These are phyloP conservation scores for Kuschelorhynchus macadamiae DNA, from an alignment of 2,888 invertebrate genomes.

Conservation along the genomic window DNA sequence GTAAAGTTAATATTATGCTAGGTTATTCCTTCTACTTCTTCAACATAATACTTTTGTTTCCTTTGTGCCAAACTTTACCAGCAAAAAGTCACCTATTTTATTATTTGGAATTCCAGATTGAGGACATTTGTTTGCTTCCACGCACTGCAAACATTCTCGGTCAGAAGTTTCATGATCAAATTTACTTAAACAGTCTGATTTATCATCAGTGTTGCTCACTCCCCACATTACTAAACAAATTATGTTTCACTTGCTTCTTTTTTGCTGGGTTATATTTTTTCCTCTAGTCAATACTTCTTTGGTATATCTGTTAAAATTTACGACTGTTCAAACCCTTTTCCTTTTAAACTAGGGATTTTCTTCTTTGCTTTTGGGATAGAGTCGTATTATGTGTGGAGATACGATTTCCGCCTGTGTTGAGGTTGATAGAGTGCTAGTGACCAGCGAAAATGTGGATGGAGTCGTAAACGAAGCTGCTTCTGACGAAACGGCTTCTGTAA, in stretches of 20 bases:
- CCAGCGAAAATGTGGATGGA: constrained; percentile 16
- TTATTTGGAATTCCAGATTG: constrained; percentile 5
- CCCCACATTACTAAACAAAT: constrained; percentile 10
- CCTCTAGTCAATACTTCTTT: constrained; percentile 18
- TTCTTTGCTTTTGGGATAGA: constrained; percentile 12
- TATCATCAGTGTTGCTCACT: neutral
- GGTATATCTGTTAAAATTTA: constrained; percentile 20
- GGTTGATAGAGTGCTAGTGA: constrained; percentile 15
- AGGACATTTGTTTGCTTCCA: neutral
- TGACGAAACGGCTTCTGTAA: neutral
- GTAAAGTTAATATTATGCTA: too few relatives aligned
- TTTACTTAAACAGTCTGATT: constrained; percentile 15
- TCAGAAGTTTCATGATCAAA: neutral
- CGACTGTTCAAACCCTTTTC: constrained; percentile 8
- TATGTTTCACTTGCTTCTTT: constrained; percentile 18
- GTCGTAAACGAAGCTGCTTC: constrained; percentile 1
- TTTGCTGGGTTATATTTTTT: constrained; percentile 15
- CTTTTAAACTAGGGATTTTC: constrained; percentile 2
- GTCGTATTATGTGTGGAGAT: constrained; percentile 15
- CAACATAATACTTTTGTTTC: too few relatives aligned
- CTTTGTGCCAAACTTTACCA: too few relatives aligned
- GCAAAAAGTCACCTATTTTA: constrained; percentile 5
- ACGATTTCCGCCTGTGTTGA: constrained; percentile 16
- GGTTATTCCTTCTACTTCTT: too few relatives aligned
- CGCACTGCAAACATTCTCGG: neutral